Conservation (phyloP, 2,797 vertebrate species). For the Characodon lateralis region DNA sequence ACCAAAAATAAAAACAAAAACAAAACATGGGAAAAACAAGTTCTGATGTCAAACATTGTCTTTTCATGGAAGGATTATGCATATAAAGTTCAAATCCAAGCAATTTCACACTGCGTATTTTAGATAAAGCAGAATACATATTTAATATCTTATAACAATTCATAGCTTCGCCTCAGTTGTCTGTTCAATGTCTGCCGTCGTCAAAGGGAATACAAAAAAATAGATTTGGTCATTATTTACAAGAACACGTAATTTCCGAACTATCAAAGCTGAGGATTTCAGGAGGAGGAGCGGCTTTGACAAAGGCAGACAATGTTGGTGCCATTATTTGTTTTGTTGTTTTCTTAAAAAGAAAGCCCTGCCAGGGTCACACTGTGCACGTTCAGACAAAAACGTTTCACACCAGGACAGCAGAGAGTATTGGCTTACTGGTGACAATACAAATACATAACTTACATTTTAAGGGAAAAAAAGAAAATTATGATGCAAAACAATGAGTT, state of each 20-base stretch:
- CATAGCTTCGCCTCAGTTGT: conserved; percentile 84
- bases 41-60: conserved; percentile 59
- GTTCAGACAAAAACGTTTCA: conserved; percentile 76
- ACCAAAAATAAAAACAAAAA: conserved; percentile 45
- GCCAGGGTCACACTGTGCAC: conserved; percentile 78
- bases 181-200: conserved; percentile 87
- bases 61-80: conserved; percentile 70
- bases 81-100: conserved; percentile 78
- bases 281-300: conserved; percentile 80
- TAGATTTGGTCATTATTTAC: conserved; percentile 95
- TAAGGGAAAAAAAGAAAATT: conserved; percentile 43
- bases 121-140: conserved; percentile 84
- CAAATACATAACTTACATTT: conserved; percentile 80
- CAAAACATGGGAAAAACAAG: conserved; percentile 27
- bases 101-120: conserved; percentile 72
- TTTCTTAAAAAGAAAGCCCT: conserved; percentile 79
- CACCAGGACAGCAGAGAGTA: conserved; percentile 81
- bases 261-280: conserved; percentile 83
- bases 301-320: conserved; percentile 83
- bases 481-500: conserved; percentile 64
- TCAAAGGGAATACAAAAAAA: conserved; percentile 87
- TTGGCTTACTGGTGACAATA: conserved; percentile 78
- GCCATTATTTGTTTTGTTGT: conserved; percentile 35
- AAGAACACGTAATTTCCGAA: conserved; percentile 88
- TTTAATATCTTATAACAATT: conserved; percentile 87